Evolutionary conservation across 2,888 invertebrate genomes (phyloP), one percentile per base, ranked within the genome.

Genomic region (Graphium colonna): DNA sequence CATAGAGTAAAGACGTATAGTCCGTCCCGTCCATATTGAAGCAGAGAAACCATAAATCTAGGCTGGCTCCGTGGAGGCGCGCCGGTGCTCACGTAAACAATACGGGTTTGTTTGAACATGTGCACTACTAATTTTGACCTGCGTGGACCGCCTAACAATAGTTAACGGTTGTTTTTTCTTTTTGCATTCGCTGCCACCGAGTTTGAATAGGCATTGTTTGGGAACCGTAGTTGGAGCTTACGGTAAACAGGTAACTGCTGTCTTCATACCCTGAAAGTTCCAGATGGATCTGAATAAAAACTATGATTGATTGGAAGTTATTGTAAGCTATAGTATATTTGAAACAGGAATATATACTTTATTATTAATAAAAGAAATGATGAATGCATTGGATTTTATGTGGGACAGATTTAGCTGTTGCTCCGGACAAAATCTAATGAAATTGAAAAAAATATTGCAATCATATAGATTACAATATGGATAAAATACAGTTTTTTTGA

Each of bases 111-210:
- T 86, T 87, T 86, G 75, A 79, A 85, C 88, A 88, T 86, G 82
- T 89, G 88, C 76, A 79, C 78, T 85, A 83, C 88, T 88, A 88
- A 88, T 82, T 89, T 75, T 81, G 86, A 84, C 82, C 82, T 74
- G 82, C 69, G 60, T 44, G 71, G 79, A 71, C 79, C 79, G 79
- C 79, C 65, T 68, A 79, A 88, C 86, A 85, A 87, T 86, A 75
- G 82, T 79, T 87, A 88, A 88, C 89, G 85, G n/a, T 31, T 31
- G 31, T 79, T 75, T 75, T 79, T 31, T 31, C 9, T 79, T 75
- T 75, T 79, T 75, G 65, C 65, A 68, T 75, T 77, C 69, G 69
- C 69, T 70, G 77, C 68, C 66, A 72, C 76, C 75, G 68, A 79
- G 79, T 79, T 73, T 73, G 61, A 66, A 51, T 45, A 31, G 53